phyloP scores from a whole-genome alignment of 1,140 invertebrate species.

The Drosophila elegans region DNA sequence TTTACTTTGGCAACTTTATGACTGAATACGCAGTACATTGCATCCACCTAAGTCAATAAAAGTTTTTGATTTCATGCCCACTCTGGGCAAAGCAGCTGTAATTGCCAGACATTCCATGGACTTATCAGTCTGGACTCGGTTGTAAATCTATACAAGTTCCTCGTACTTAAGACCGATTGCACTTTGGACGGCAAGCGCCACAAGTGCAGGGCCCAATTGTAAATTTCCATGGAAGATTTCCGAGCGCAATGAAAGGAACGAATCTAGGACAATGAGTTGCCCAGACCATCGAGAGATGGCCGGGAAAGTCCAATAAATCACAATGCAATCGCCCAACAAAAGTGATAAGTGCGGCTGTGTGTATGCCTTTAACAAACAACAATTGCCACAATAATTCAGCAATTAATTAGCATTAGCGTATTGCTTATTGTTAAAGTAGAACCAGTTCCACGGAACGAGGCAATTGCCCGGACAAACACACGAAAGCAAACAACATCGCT shows the following conservation, averaged over 20 bases:
- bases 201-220: constrained; percentile 43
- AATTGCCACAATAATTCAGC: constrained; percentile 46
- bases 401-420: constrained; percentile 54
- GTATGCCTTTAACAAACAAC: constrained; percentile 32
- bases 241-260: constrained; percentile 10
- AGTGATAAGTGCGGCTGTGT: constrained; percentile 31
- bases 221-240: constrained; percentile 55
- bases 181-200: constrained; percentile 42
- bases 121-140: constrained; percentile 12
- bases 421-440: constrained; percentile 47
- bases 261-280: constrained; percentile 43
- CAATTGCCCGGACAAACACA: constrained; percentile 34
- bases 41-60: constrained; percentile 24
- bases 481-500: constrained; percentile 3
- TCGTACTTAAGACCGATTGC: constrained; percentile 9
- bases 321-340: constrained; percentile 33
- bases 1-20: constrained; percentile 29
- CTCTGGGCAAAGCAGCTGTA: neutral
- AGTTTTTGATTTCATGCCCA: constrained; percentile 10
- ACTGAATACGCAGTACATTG: constrained; percentile 3
- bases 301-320: constrained; percentile 26
- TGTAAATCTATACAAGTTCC: constrained; percentile 38
- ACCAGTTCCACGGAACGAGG: constrained; percentile 42
- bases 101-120: constrained; percentile 16
- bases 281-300: constrained; percentile 19